phyloP scores from a whole-genome alignment of 2,797 vertebrate genomes.

The Enteromius argenteus region DNA sequence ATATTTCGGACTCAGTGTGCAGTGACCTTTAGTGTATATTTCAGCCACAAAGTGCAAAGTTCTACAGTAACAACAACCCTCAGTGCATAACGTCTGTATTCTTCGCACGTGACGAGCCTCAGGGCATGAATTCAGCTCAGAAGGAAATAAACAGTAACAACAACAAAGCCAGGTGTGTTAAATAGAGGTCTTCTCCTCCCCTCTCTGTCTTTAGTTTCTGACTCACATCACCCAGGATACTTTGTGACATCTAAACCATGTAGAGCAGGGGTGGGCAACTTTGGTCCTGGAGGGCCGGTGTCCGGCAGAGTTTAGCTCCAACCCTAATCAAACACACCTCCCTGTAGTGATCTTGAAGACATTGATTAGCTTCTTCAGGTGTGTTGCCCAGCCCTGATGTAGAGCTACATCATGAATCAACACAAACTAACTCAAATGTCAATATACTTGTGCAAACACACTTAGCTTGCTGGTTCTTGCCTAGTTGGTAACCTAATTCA shows the following conservation, averaged over 20 bases:
- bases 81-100: background rate
- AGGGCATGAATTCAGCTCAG: conserved; percentile 20
- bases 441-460: conserved; percentile 46
- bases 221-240: background rate
- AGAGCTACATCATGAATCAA: conserved; percentile 15
- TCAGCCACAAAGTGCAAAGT: background rate
- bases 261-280: no score
- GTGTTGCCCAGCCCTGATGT: no score
- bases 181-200: conserved; percentile 22
- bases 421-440: conserved; percentile 45
- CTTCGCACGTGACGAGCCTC: background rate
- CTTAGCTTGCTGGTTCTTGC: conserved; percentile 72
- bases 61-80: background rate
- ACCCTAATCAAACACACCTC: no score
- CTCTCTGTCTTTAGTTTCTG: conserved; percentile 1
- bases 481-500: conserved; percentile 72
- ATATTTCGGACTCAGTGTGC: no score
- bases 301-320: no score
- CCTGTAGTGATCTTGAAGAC: no score
- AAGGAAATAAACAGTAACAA: conserved; percentile 16
- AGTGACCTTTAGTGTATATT: background rate
- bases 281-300: no score
- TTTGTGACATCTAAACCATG: background rate
- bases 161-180: conserved; percentile 33
- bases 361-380: no score